phyloP scores from a whole-genome alignment of 2,113 vertebrate species.

The Salvelinus namaycush region DNA sequence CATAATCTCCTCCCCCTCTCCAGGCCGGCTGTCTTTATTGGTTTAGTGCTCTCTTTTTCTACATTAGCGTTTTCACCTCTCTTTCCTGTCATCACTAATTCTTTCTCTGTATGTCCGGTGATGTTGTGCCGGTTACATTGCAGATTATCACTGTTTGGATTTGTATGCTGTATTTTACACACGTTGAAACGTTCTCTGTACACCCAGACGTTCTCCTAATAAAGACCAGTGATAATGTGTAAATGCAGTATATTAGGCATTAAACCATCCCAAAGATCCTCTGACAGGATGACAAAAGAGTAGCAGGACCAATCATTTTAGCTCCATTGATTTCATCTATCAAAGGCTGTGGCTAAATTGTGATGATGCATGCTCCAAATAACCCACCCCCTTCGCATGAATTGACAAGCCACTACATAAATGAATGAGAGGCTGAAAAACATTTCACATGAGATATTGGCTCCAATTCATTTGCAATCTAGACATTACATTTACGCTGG shows the following conservation, averaged over 20 bases:
- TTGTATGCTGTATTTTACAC: slow-evolving; percentile 4
- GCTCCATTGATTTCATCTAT: slow-evolving; percentile 6
- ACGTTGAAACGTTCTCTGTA: neutral
- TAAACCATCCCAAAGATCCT: slow-evolving; percentile 9
- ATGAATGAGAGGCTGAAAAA: slow-evolving; percentile 11
- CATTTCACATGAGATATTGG: slow-evolving; percentile 10
- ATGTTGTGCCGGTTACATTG: neutral
- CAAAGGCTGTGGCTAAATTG: neutral
- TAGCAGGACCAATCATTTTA: neutral
- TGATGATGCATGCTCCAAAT: neutral
- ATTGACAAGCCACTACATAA: slow-evolving; percentile 11
- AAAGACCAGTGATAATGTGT: neutral
- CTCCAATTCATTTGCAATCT: neutral
- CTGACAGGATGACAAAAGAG: neutral
- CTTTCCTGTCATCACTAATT: slow-evolving; percentile 14
- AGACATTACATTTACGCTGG: neutral
- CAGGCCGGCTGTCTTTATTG: slow-evolving; percentile 64
- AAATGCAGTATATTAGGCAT: neutral
- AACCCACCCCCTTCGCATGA: neutral
- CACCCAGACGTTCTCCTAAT: neutral
- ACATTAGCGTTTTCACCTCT: slow-evolving; percentile 60
- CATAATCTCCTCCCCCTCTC: slow-evolving; percentile 70
- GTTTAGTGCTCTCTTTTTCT: slow-evolving; percentile 70
- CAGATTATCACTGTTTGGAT: neutral
- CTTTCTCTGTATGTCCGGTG: slow-evolving; percentile 7